Percentiles rank a stretch among this genome's conserved stretches.
phyloP scores from a whole-genome alignment of 2,113 vertebrate genomes.

The Nothocercus julius region DNA sequence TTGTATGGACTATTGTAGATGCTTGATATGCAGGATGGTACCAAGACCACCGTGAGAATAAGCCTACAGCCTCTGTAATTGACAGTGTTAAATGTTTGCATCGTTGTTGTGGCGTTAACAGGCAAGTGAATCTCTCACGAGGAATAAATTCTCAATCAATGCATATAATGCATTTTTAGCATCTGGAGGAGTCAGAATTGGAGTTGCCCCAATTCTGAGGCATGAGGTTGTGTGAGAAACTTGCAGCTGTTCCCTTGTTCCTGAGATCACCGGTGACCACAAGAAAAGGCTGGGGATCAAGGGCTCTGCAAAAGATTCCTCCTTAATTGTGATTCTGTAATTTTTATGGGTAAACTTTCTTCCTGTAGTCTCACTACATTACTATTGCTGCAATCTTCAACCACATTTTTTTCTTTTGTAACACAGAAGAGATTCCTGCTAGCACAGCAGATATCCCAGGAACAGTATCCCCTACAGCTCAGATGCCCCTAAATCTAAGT shows the following conservation, averaged over 20 bases:
- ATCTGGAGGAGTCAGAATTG: background rate
- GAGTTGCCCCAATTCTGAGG: background rate
- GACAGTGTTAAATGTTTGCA: background rate
- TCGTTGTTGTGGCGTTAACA: background rate
- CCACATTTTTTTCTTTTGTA: background rate
- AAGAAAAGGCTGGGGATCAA: background rate
- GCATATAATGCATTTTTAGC: background rate
- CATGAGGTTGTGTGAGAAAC: background rate
- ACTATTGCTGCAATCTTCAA: background rate
- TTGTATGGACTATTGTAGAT: background rate
- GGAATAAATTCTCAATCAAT: background rate
- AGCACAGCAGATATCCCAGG: rapidly evolving
- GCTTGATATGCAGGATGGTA: background rate
- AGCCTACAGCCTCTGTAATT: background rate
- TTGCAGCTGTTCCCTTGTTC: background rate
- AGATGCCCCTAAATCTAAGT: background rate
- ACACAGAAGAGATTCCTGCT: background rate
- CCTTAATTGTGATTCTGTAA: background rate
- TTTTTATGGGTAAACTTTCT: background rate
- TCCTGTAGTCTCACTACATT: background rate
- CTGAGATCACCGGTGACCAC: background rate
- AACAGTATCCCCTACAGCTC: background rate
- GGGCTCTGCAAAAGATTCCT: background rate
- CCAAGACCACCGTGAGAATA: background rate
- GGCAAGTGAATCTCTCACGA: rapidly evolving